A percentile compares a stretch with the other conserved stretches of the same genome.
phyloP scores from a whole-genome alignment of 1,140 invertebrate genomes.

The Sarcophaga peregrina region DNA sequence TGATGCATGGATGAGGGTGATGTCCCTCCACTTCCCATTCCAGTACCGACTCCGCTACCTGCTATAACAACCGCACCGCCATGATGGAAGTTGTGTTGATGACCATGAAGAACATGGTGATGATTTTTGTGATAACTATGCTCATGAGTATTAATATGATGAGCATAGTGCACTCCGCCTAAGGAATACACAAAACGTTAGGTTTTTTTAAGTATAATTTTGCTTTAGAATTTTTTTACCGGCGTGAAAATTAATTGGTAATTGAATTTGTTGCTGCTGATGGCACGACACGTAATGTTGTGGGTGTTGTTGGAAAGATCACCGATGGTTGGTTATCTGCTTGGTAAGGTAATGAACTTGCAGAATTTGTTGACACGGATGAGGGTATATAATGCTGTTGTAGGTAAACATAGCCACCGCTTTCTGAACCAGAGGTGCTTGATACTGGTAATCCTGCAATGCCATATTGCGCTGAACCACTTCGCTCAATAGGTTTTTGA shows the following conservation, averaged over 20 bases:
- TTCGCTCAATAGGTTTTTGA: slow-evolving; percentile 64
- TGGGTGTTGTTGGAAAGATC: slow-evolving; percentile 50
- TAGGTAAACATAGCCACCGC: slow-evolving; percentile 64
- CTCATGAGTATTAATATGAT: slow-evolving; percentile 65
- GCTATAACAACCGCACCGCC: slow-evolving; percentile 64
- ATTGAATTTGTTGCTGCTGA: slow-evolving; percentile 49
- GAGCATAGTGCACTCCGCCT: slow-evolving; percentile 43
- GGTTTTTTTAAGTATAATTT: not conserved
- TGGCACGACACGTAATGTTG: slow-evolving; percentile 64
- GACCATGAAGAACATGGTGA: slow-evolving; percentile 65
- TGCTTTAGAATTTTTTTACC: not conserved
- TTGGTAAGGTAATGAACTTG: slow-evolving; percentile 54
- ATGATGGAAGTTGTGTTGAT: slow-evolving; percentile 67
- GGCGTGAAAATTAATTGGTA: slow-evolving; percentile 36
- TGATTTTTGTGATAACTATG: slow-evolving; percentile 59
- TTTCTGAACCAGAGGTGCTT: slow-evolving; percentile 51
- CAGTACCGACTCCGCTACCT: slow-evolving; percentile 64
- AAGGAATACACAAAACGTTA: slow-evolving; percentile 1
- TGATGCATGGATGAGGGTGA: slow-evolving; percentile 61
- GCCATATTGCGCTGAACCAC: slow-evolving; percentile 62
- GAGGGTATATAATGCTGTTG: slow-evolving; percentile 65
- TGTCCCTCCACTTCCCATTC: slow-evolving; percentile 64
- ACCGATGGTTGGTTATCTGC: slow-evolving; percentile 57
- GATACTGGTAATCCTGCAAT: slow-evolving; percentile 53
- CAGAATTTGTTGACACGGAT: slow-evolving; percentile 55